A percentile compares a stretch with the other conserved stretches of the same genome.
phyloP scores from a whole-genome alignment of 1,140 invertebrate species.

The Proctacanthus coquilletti region DNA sequence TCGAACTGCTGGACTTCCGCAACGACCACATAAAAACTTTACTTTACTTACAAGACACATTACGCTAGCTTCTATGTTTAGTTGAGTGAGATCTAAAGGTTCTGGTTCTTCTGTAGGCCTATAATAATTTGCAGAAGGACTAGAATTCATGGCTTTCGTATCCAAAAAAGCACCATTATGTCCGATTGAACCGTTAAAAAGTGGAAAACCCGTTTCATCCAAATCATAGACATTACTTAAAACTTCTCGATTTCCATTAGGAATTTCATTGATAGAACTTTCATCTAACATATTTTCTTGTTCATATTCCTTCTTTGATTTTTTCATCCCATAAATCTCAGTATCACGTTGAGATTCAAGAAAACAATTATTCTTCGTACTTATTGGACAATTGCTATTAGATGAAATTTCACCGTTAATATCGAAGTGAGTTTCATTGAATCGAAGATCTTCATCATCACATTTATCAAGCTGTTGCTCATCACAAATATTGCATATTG shows the following conservation, averaged over 20 bases:
- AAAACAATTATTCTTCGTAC: slow-evolving; percentile 8
- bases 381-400: not conserved
- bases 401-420: slow-evolving; percentile 5
- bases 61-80: slow-evolving; percentile 79
- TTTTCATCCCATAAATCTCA: slow-evolving; percentile 11
- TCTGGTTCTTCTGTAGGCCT: slow-evolving; percentile 71
- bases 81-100: slow-evolving; percentile 72
- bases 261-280: no score
- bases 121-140: slow-evolving; percentile 66
- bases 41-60: slow-evolving; percentile 73
- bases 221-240: slow-evolving; percentile 2
- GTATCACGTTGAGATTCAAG: slow-evolving; percentile 14
- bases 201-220: slow-evolving; percentile 6
- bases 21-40: slow-evolving; percentile 56
- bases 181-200: slow-evolving; percentile 6
- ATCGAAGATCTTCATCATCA: no score
- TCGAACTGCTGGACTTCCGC: slow-evolving; percentile 52
- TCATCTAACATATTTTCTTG: slow-evolving; percentile 1
- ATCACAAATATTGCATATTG: no score
- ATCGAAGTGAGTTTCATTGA: slow-evolving; percentile 9
- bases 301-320: slow-evolving; percentile 14
- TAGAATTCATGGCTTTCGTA: slow-evolving; percentile 55
- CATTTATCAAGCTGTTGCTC: no score
- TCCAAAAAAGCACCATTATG: slow-evolving; percentile 41
- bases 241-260: slow-evolving; percentile 7